These are phyloP conservation scores for Edolisoma coerulescens DNA, from an alignment of 2,113 vertebrate genomes.

Conservation along the genomic window DNA sequence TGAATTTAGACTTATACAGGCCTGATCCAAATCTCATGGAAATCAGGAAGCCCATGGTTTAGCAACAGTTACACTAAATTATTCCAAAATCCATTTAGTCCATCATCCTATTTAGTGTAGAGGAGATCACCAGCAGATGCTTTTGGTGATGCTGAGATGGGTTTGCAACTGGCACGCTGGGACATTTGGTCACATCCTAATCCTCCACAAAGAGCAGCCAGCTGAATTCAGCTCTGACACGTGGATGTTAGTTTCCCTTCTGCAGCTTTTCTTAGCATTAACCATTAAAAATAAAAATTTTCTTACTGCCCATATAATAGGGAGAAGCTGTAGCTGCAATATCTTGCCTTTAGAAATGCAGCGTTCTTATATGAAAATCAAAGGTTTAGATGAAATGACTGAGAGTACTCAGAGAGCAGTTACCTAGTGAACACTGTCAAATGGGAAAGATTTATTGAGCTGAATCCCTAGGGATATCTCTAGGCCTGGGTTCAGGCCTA, in stretches of 20 bases:
- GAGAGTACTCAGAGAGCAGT: background rate
- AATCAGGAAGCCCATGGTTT: background rate
- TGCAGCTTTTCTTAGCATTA: background rate
- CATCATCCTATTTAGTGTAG: background rate
- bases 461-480: background rate
- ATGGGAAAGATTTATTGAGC: background rate
- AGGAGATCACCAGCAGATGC: background rate
- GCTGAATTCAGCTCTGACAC: background rate
- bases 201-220: background rate
- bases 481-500: background rate
- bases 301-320: background rate
- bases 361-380: background rate
- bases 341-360: background rate
- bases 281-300: background rate
- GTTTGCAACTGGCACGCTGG: background rate
- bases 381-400: background rate
- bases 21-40: background rate
- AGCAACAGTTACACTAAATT: background rate
- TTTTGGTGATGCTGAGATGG: background rate
- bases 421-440: background rate
- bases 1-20: background rate
- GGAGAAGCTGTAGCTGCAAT: background rate
- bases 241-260: background rate
- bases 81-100: background rate
- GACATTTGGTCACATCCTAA: background rate